phyloP scores from a whole-genome alignment of 2,797 vertebrate species.

The Gallirallus australis region DNA sequence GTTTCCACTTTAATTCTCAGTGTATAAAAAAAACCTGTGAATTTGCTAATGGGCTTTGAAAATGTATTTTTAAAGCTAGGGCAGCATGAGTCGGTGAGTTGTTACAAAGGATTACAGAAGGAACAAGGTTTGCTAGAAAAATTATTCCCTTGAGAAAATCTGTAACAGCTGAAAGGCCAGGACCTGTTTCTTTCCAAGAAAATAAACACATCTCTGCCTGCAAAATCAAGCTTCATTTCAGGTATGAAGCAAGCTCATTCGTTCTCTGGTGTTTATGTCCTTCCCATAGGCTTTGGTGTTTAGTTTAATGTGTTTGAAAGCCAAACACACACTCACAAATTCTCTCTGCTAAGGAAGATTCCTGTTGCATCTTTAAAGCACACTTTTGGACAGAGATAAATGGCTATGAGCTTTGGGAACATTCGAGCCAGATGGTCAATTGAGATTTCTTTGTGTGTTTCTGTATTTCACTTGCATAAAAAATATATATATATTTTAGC shows the following conservation, averaged over 20 bases:
- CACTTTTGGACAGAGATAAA: slow-evolving; percentile 54
- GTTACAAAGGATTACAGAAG: slow-evolving; percentile 40
- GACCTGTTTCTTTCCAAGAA: slow-evolving; percentile 25
- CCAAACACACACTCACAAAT: background rate
- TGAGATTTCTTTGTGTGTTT: background rate
- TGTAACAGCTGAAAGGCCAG: slow-evolving; percentile 14
- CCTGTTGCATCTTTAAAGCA: background rate
- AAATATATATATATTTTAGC: background rate
- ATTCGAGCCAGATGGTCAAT: slow-evolving; percentile 24
- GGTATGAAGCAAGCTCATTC: background rate
- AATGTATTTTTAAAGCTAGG: slow-evolving; percentile 70
- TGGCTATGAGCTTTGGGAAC: background rate
- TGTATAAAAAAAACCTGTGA: slow-evolving; percentile 76
- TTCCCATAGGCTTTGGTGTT: background rate
- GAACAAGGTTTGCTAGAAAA: slow-evolving; percentile 38
- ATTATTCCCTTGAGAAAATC: slow-evolving; percentile 29
- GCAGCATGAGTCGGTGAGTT: slow-evolving; percentile 47
- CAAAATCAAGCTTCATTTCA: slow-evolving; percentile 16
- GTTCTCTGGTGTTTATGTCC: background rate
- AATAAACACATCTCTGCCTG: slow-evolving; percentile 31
- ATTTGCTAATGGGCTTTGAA: slow-evolving; percentile 81
- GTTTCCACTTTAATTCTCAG: slow-evolving; percentile 79
- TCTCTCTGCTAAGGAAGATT: background rate
- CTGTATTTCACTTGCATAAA: slow-evolving; percentile 23
- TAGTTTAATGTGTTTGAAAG: background rate